Evolutionary conservation across 2,888 invertebrate genomes (phyloP), one percentile per base, ranked within the genome.

Genomic region (Argyresthia goedartella): DNA sequence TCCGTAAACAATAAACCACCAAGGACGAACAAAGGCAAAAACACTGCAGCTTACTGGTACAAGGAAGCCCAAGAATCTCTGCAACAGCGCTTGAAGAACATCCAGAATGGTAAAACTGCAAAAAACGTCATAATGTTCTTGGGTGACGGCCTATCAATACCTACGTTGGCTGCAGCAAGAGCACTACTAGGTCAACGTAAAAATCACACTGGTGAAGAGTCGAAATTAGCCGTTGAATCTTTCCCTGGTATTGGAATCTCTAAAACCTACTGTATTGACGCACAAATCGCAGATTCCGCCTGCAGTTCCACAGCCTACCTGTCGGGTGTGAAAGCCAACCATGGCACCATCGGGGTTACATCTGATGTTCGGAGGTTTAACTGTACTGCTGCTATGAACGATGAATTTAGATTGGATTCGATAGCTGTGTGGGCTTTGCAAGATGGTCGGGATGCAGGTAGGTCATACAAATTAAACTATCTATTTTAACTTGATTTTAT

Each of bases 121-220:
- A 79, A 78, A 57, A 92, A 92, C 71, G 74, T 91, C 7, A 89
- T 92, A 55, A 74, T 92, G 65, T 92, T 92, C 69, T 68, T 93
- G 53, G 92, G 92, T 10, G 93, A 93, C 73, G 93, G 93, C 43
- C 91, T 93, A 92, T 91, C 91, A 0, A 15, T 44, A 6, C 14
- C 44, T 8, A 44, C 44, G 39, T n/a, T 39, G 39, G 3, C 39
- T 9, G 39, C 39, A n/a, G 39, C 39, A 8, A 9, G 39, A 10
- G 87, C 89, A 33, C 89, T 89, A 62, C 76, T 87, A 47, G 91
- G 91, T 1, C 91, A 91, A 66, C 76, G 81, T 36, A 63, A 69
- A 11, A 70, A 71, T 1, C 62, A 61, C 39, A 59, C 79, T 41
- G 91, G 91, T 4, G 91, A 92, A 72, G 90, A 90, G 61, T 71